A percentile compares a stretch with the other conserved stretches of the same genome.
phyloP scores from a whole-genome alignment of 2,113 vertebrate genomes.

The Oncorhynchus clarkii region DNA sequence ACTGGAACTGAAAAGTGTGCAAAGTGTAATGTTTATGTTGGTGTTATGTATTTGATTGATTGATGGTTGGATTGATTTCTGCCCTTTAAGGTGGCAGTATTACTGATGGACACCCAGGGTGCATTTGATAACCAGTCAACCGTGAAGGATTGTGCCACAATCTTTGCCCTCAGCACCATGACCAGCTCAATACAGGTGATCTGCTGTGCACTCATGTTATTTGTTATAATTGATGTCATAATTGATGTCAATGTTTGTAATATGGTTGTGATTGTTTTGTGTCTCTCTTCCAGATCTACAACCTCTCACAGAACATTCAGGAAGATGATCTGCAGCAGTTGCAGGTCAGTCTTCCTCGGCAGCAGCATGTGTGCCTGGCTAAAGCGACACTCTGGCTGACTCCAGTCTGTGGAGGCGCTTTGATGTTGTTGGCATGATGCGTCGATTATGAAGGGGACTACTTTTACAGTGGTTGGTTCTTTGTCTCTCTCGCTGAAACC shows the following conservation, averaged over 20 bases:
- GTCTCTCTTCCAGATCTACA: conserved; percentile 82
- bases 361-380: neutral
- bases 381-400: too few species aligned
- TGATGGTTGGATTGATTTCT: neutral
- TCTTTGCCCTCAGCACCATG: conserved; percentile 93
- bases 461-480: too few species aligned
- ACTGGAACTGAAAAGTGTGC: neutral
- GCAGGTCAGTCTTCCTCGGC: conserved; percentile 73
- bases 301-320: conserved; percentile 92
- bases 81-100: conserved; percentile 82
- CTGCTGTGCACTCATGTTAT: neutral
- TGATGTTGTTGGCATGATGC: too few species aligned
- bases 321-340: conserved; percentile 92
- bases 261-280: conserved; percentile 21
- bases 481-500: too few species aligned
- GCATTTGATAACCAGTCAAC: conserved; percentile 90
- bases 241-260: neutral
- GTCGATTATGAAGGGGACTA: too few species aligned
- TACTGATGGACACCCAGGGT: conserved; percentile 92
- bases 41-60: too few species aligned
- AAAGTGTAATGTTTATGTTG: neutral
- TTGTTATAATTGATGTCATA: neutral
- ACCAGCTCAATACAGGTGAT: conserved; percentile 89
- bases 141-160: conserved; percentile 90
- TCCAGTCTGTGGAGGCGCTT: too few species aligned